A percentile compares a stretch with the other conserved stretches of the same genome.
These are phyloP conservation scores for Laterallus jamaicensis DNA, from an alignment of 2,113 vertebrate genomes.

Conservation along the genomic window DNA sequence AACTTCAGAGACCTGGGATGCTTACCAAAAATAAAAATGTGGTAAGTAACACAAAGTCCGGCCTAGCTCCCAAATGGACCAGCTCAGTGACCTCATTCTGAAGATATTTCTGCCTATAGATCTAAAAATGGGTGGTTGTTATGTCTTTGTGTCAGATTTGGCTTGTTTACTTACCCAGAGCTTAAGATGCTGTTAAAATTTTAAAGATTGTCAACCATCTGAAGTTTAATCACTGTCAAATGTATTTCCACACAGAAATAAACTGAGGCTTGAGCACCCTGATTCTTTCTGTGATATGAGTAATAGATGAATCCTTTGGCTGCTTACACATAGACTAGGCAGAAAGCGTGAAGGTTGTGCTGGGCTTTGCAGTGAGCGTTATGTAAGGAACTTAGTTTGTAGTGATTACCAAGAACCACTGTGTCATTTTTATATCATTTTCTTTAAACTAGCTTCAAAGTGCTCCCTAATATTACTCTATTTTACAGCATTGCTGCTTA, in stretches of 20 bases:
- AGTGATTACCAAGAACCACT: neutral
- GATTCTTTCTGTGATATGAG: neutral
- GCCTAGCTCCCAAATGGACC: neutral
- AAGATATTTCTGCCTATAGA: neutral
- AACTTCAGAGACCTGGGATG: neutral
- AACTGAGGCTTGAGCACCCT: neutral
- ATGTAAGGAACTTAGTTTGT: neutral
- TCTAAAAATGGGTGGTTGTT: neutral
- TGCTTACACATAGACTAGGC: neutral
- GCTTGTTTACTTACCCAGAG: neutral
- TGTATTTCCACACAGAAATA: neutral
- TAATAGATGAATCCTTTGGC: neutral
- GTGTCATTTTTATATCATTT: neutral
- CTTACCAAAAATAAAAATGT: neutral
- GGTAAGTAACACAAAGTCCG: neutral
- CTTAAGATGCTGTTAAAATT: neutral
- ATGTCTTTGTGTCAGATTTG: neutral
- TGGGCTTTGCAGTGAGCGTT: neutral
- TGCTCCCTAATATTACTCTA: neutral
- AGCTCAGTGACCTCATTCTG: neutral
- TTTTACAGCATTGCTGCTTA: neutral
- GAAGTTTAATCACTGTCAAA: neutral
- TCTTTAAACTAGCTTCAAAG: neutral
- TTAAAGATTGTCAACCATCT: neutral
- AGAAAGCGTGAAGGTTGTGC: neutral